Base-by-base conservation (phyloP, 1,140 invertebrate genomes). In the Drosophila azteca region DNA sequence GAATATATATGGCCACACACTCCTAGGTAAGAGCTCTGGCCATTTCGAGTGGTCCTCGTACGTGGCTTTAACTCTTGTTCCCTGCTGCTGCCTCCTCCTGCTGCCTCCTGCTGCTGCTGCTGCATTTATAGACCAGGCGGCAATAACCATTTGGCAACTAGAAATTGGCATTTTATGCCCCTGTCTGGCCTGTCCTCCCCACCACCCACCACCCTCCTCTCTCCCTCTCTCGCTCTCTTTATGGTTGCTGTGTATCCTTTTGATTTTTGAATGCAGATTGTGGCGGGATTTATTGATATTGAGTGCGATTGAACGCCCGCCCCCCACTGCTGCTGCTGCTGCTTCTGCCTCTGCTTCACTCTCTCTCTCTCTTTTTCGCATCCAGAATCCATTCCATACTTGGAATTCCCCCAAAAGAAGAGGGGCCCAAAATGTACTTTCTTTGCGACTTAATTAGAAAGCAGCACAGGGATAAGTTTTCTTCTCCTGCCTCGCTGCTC, bases 191-290 rank as follows among this genome's bases (percentile, higher is more conserved):
- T 7, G 13, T 7, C 29, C 49, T 7, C 13, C 20, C n/a, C n/a
- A n/a, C n/a, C n/a, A n/a, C n/a, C n/a, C n/a, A n/a, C n/a, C 24
- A 11, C 2, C 15, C 9, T 13, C 39, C 49, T 5, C 15, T n/a
- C 24, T 15, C 2, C 15, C 13, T 6, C 41, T 24, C 8, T 6
- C 11, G 60, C 57, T 49, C 62, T 41, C 43, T 41, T 39, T 13
- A 13, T 39, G 35, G 48, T 26, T 51, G 50, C 53, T 65, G 65
- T 75, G 83, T 82, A 75, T 82, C 79, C 85, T 87, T 87, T 87
- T 87, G 82, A 87, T 87, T 87, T 87, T 87, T 87, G 82, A 87
- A 77, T 88, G 83, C 78, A 87, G 83, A 87, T 87, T 87, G 82
- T 65, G 64, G 57, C 65, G 65, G 63, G 70, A 87, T 87, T 88